Evolutionary conservation across 2,113 vertebrate genomes (phyloP).

Genomic region (Anguilla japonica): DNA sequence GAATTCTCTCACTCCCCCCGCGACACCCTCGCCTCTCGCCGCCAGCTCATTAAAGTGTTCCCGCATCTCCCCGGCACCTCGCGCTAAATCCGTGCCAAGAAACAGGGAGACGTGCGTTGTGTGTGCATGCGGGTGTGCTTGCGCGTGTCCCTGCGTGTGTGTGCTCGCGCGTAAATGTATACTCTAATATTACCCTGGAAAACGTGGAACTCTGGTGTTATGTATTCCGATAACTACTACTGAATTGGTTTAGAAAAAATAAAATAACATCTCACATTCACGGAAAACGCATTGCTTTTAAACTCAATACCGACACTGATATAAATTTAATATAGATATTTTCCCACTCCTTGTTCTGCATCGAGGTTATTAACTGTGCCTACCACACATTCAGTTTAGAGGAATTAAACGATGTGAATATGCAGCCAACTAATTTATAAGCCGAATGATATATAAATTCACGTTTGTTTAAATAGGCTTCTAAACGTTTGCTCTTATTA

Average conservation of each 20-base stretch:
- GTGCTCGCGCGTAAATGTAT: neutral
- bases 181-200: too few species aligned
- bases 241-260: too few species aligned
- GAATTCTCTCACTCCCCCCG: conserved; percentile 28
- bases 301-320: too few species aligned
- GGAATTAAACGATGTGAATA: too few species aligned
- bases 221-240: too few species aligned
- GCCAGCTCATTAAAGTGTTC: conserved; percentile 40
- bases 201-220: too few species aligned
- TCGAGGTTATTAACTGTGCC: too few species aligned
- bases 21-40: conserved; percentile 24
- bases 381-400: too few species aligned
- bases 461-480: conserved; percentile 32
- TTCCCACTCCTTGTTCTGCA: too few species aligned
- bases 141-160: neutral
- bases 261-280: too few species aligned
- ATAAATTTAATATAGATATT: too few species aligned
- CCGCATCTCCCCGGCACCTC: conserved; percentile 21
- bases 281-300: too few species aligned
- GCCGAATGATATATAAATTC: conserved; percentile 26
- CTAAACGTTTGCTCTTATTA: conserved; percentile 36
- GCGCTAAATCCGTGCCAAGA: conserved; percentile 17
- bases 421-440: conserved; percentile 27
- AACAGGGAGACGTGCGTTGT: neutral
- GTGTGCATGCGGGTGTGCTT: conserved; percentile 4